These are phyloP conservation scores for Antheraea mylitta DNA, from an alignment of 1,140 invertebrate species.

Conservation along the genomic window DNA sequence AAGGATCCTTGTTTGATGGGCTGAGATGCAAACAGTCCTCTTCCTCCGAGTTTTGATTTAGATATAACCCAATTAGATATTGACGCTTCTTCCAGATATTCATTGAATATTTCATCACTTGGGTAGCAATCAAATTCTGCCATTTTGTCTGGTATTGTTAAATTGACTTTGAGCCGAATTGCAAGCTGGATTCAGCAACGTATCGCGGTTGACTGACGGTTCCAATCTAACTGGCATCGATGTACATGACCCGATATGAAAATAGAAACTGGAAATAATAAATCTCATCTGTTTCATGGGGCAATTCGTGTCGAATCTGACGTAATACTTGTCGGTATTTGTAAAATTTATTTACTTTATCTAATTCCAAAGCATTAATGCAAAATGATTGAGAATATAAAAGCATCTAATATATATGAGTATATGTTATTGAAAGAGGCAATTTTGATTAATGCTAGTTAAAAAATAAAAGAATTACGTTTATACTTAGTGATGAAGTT, in stretches of 20 bases:
- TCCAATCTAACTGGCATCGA: constrained; percentile 37
- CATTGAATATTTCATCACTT: background rate
- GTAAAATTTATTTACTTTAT: constrained; percentile 13
- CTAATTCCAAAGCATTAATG: background rate
- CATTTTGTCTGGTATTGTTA: constrained; percentile 20
- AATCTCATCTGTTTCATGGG: constrained; percentile 53
- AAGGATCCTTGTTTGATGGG: constrained; percentile 81
- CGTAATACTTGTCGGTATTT: constrained; percentile 39
- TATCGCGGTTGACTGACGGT: constrained; percentile 52
- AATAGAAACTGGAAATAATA: constrained; percentile 65
- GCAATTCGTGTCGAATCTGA: constrained; percentile 51
- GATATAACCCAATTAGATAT: constrained; percentile 57
- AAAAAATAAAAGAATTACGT: too few relatives aligned
- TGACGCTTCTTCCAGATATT: constrained; percentile 13
- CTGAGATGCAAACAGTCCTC: constrained; percentile 82
- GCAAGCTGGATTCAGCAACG: constrained; percentile 32
- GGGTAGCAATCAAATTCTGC: constrained; percentile 4
- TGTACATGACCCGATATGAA: constrained; percentile 60
- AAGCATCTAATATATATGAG: background rate
- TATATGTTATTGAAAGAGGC: too few relatives aligned
- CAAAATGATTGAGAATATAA: background rate
- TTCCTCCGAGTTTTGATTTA: constrained; percentile 80
- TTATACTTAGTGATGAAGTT: background rate
- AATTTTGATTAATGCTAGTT: too few relatives aligned
- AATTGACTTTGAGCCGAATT: constrained; percentile 16